These are phyloP conservation scores for Scelioninae gen. 2 DNA, from an alignment of 2,888 invertebrate species.

Conservation along the genomic window DNA sequence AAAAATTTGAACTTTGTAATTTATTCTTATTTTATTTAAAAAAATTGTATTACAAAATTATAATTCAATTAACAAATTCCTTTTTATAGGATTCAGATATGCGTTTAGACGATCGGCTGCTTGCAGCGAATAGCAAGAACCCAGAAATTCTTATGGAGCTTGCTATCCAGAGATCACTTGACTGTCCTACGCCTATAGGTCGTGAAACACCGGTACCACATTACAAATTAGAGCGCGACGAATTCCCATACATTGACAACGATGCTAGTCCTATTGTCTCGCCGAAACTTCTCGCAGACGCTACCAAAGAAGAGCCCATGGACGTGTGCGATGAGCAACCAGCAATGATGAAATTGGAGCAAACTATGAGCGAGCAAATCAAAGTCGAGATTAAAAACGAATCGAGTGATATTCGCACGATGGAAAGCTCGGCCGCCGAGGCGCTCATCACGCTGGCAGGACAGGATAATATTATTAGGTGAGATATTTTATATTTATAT, in stretches of 20 bases:
- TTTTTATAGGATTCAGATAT: constrained; percentile 67
- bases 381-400: constrained; percentile 64
- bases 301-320: constrained; percentile 61
- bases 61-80: too few relatives aligned
- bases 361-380: background rate
- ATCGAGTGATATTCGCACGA: constrained; percentile 69
- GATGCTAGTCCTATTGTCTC: constrained; percentile 66
- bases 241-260: constrained; percentile 71
- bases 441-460: constrained; percentile 73
- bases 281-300: constrained; percentile 56
- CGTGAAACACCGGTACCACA: constrained; percentile 69
- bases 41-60: too few relatives aligned
- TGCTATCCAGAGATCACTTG: constrained; percentile 71
- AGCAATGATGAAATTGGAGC: too few relatives aligned
- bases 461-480: constrained; percentile 69
- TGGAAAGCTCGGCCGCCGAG: constrained; percentile 74
- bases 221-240: constrained; percentile 64
- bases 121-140: constrained; percentile 71
- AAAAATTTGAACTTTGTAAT: too few relatives aligned
- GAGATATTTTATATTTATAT: too few relatives aligned
- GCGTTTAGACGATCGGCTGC: constrained; percentile 66
- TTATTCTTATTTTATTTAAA: too few relatives aligned
- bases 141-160: constrained; percentile 73
- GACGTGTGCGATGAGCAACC: constrained; percentile 27
- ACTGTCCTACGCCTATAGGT: constrained; percentile 71